These are phyloP conservation scores for Ennomos erosarius DNA, from an alignment of 2,888 invertebrate genomes.

Conservation along the genomic window DNA sequence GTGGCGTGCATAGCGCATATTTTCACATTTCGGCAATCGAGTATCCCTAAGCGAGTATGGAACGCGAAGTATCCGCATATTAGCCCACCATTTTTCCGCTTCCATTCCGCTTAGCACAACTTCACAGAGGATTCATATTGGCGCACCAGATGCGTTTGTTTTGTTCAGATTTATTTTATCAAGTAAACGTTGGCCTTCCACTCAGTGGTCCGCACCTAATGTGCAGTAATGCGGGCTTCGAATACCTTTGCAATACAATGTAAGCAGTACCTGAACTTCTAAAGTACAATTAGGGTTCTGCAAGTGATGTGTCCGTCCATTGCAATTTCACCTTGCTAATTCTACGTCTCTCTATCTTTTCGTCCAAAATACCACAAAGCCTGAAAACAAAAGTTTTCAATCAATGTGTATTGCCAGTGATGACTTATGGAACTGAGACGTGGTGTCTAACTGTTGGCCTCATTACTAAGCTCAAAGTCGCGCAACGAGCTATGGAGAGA, in stretches of 20 bases:
- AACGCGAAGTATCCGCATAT: constrained; percentile 79
- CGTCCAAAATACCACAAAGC: too few species aligned
- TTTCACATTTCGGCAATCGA: constrained; percentile 40
- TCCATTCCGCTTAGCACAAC: constrained; percentile 80
- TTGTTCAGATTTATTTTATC: constrained; percentile 84
- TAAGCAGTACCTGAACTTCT: constrained; percentile 17
- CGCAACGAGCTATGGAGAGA: too few species aligned
- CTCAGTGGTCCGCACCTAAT: constrained; percentile 75
- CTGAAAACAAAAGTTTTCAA: too few species aligned
- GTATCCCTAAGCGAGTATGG: constrained; percentile 42
- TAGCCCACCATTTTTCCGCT: constrained; percentile 81
- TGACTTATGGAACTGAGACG: too few species aligned
- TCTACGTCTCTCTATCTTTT: too few species aligned
- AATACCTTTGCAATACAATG: constrained; percentile 39
- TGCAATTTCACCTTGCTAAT: too few species aligned
- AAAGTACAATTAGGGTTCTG: background rate
- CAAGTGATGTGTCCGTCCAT: too few species aligned
- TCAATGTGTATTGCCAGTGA: too few species aligned
- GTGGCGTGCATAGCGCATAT: constrained; percentile 37
- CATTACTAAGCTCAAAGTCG: too few species aligned
- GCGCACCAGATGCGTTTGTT: constrained; percentile 81
- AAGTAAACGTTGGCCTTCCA: constrained; percentile 80
- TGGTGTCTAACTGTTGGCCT: too few species aligned
- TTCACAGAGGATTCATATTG: constrained; percentile 83
- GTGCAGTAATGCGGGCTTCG: constrained; percentile 72